Evolutionary conservation across 2,113 vertebrate species (phyloP).

Genomic region (Speoplatyrhinus poulsoni): DNA sequence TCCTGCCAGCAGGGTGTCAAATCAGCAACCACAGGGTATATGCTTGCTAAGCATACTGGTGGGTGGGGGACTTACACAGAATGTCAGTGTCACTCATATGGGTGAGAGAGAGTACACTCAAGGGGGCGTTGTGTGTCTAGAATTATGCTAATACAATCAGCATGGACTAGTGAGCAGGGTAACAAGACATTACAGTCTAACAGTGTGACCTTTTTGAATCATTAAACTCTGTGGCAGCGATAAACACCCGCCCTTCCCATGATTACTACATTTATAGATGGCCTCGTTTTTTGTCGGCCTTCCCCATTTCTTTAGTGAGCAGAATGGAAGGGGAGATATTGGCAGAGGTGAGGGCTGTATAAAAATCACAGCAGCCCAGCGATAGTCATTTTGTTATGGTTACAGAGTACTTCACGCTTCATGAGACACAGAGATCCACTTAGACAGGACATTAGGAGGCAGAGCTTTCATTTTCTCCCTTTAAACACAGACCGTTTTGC

Average conservation of each 20-base stretch:
- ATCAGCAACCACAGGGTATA: conserved; percentile 2
- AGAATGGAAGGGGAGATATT: conserved; percentile 55
- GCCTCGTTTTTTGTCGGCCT: conserved; percentile 36
- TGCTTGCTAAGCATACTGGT: neutral
- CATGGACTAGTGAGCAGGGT: neutral
- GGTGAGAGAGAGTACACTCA: neutral
- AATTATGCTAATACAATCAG: conserved; percentile 19
- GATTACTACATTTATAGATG: conserved; percentile 61
- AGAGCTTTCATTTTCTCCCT: conserved; percentile 72
- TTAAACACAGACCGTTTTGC: conserved; percentile 56
- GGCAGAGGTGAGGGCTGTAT: conserved; percentile 56
- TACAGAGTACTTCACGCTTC: conserved; percentile 74
- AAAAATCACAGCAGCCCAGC: conserved; percentile 67
- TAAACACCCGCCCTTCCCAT: conserved; percentile 61
- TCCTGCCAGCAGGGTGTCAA: conserved; percentile 9
- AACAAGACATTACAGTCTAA: conserved; percentile 22
- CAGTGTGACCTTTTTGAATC: conserved; percentile 40
- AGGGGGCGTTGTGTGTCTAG: conserved; percentile 4
- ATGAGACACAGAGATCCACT: conserved; percentile 72
- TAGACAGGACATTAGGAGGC: conserved; percentile 72
- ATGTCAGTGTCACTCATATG: neutral
- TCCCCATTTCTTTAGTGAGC: conserved; percentile 48
- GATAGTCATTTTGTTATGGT: conserved; percentile 73
- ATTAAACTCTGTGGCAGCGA: conserved; percentile 36
- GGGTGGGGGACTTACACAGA: conserved; percentile 7